A percentile compares a stretch with the other conserved stretches of the same genome.
These are phyloP conservation scores for Lamproptera curius DNA, from an alignment of 2,888 invertebrate species.

Conservation along the genomic window DNA sequence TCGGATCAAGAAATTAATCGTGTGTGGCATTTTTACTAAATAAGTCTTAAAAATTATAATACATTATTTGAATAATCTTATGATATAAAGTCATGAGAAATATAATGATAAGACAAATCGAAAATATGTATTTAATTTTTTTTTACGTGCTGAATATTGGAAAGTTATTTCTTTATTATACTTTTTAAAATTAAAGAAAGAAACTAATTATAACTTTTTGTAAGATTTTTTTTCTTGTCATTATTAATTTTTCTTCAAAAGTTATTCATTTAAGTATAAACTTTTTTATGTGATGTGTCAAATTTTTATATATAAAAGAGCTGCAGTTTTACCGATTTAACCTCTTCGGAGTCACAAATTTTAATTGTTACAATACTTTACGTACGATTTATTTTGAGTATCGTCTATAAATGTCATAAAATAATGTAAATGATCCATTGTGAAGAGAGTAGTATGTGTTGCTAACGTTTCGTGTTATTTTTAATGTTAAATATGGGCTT, in stretches of 20 bases:
- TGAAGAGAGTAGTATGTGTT: not conserved
- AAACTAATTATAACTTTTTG: no score
- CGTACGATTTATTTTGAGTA: not conserved
- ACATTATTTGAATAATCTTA: not conserved
- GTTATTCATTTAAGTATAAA: no score
- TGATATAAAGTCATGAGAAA: not conserved
- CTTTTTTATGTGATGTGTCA: no score
- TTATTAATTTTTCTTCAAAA: no score
- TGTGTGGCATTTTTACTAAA: not conserved
- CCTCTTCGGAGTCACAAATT: conserved; percentile 11
- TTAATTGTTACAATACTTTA: not conserved
- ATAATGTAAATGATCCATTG: conserved; percentile 3
- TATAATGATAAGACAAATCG: not conserved
- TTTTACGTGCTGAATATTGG: no score
- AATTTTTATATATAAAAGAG: no score
- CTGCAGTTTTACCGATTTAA: not conserved
- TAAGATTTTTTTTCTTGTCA: no score
- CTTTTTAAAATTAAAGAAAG: no score
- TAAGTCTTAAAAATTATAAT: not conserved
- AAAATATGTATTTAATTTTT: not conserved
- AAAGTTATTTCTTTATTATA: no score
- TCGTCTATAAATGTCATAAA: not conserved
- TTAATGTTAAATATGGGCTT: no score
- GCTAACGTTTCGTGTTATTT: no score
- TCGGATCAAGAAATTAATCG: not conserved